These are phyloP conservation scores for Prionchulus punctatus DNA, from an alignment of 2,888 invertebrate species.

Conservation along the genomic window DNA sequence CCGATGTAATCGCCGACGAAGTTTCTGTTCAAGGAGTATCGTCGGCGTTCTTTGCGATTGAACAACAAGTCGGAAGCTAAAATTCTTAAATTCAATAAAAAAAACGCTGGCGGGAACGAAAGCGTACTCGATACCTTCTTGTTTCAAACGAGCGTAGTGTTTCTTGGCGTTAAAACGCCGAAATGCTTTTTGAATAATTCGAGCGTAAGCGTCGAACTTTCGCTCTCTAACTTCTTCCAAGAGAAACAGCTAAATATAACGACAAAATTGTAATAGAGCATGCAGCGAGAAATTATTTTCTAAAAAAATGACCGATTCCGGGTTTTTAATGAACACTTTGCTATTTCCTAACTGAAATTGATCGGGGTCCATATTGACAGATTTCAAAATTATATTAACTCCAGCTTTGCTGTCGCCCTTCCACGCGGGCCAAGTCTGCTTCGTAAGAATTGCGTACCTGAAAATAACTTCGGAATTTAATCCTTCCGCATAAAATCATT, in stretches of 20 bases:
- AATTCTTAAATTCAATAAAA: constrained; percentile 1
- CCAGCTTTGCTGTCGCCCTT: constrained; percentile 43
- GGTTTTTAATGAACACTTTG: constrained; percentile 53
- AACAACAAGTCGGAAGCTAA: constrained; percentile 39
- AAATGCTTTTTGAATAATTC: constrained; percentile 51
- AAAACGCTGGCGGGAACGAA: background rate
- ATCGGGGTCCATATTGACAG: constrained; percentile 44
- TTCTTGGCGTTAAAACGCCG: constrained; percentile 47
- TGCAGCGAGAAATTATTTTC: background rate
- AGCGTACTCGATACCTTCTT: constrained; percentile 36
- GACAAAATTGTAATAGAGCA: no score
- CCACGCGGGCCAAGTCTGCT: constrained; percentile 49
- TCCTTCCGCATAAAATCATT: no score
- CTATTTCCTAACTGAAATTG: constrained; percentile 50
- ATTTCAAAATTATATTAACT: constrained; percentile 43
- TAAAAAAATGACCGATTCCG: constrained; percentile 41
- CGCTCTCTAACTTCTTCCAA: constrained; percentile 50
- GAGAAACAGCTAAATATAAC: constrained; percentile 47
- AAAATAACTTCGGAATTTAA: no score
- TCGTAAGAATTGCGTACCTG: constrained; percentile 49
- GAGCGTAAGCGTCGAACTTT: constrained; percentile 48
- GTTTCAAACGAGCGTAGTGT: constrained; percentile 44
- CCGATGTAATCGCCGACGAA: constrained; percentile 55
- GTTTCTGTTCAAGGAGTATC: constrained; percentile 47
- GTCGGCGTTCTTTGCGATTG: constrained; percentile 47